These are phyloP conservation scores for Echinops telfairi DNA, from an alignment of 2,113 vertebrate species.

Conservation along the genomic window DNA sequence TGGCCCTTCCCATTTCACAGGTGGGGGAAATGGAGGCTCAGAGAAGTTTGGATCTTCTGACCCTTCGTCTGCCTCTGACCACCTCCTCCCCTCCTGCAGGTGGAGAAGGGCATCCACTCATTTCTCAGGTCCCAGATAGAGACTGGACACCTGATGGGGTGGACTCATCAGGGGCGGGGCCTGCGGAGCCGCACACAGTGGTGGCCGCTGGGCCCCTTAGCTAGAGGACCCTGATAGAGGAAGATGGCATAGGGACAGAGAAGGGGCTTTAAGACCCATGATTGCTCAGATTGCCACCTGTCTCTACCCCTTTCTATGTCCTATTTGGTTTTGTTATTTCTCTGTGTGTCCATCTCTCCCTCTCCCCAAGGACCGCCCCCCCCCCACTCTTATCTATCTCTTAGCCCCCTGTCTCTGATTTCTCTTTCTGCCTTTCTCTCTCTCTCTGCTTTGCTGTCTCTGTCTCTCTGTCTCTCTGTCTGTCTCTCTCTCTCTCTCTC, in stretches of 20 bases:
- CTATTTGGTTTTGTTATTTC: not conserved
- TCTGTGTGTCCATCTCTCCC: not conserved
- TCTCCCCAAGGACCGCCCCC: too few relatives aligned
- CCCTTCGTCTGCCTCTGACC: not conserved
- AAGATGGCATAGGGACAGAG: not conserved
- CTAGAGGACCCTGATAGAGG: not conserved
- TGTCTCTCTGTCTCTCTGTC: not conserved
- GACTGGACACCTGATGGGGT: too few relatives aligned
- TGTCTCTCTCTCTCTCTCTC: not conserved
- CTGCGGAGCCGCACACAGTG: too few relatives aligned
- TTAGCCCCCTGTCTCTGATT: not conserved
- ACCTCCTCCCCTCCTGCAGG: not conserved
- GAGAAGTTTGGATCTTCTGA: not conserved
- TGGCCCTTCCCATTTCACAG: not conserved
- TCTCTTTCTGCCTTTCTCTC: too few relatives aligned
- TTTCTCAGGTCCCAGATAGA: not conserved
- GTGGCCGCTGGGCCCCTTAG: not conserved
- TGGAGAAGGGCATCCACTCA: not conserved
- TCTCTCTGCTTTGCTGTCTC: not conserved
- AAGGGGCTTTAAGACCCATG: not conserved
- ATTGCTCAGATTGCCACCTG: too few relatives aligned
- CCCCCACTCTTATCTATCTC: not conserved
- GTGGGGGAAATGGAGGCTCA: not conserved
- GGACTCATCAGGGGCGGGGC: not conserved
- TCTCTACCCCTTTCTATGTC: too few relatives aligned